phyloP scores from a whole-genome alignment of 2,113 vertebrate species.

The Erinaceus europaeus region DNA sequence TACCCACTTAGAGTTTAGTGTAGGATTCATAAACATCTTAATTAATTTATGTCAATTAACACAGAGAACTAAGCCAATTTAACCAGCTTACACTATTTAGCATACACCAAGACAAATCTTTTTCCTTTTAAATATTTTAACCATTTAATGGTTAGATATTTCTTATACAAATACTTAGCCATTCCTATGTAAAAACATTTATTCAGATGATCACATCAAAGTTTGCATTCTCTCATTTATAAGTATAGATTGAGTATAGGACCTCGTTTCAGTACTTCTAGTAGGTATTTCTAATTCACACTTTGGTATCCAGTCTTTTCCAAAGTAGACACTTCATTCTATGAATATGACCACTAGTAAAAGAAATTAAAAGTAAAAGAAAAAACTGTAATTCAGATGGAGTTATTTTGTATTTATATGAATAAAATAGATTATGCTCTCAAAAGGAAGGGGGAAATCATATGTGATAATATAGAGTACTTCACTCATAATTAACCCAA shows the following conservation, averaged over 20 bases:
- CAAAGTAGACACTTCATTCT: not conserved
- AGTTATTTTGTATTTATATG: constrained; percentile 37
- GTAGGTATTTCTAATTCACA: constrained; percentile 25
- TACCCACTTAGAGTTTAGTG: constrained; percentile 63
- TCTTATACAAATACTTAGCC: too few species aligned
- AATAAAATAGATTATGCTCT: constrained; percentile 70
- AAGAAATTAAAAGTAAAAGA: constrained; percentile 52
- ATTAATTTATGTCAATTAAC: constrained; percentile 57
- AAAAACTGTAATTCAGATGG: constrained; percentile 53
- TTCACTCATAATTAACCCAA: constrained; percentile 56
- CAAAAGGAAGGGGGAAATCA: constrained; percentile 60
- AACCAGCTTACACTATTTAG: constrained; percentile 27
- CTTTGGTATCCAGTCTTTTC: constrained; percentile 42
- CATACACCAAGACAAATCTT: not conserved
- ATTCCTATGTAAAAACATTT: constrained; percentile 58
- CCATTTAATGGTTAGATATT: too few species aligned
- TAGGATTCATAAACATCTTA: constrained; percentile 58
- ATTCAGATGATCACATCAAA: constrained; percentile 69
- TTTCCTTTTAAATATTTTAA: constrained; percentile 47
- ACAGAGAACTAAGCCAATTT: constrained; percentile 60
- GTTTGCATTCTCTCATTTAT: constrained; percentile 7
- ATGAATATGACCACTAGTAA: constrained; percentile 33
- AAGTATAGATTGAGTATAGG: constrained; percentile 50
- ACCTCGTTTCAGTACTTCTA: constrained; percentile 59
- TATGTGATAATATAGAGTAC: constrained; percentile 44